Evolutionary conservation across 2,797 vertebrate genomes (phyloP), one percentile per base, ranked within the genome.

Genomic region (Spondyliosoma cantharus): DNA sequence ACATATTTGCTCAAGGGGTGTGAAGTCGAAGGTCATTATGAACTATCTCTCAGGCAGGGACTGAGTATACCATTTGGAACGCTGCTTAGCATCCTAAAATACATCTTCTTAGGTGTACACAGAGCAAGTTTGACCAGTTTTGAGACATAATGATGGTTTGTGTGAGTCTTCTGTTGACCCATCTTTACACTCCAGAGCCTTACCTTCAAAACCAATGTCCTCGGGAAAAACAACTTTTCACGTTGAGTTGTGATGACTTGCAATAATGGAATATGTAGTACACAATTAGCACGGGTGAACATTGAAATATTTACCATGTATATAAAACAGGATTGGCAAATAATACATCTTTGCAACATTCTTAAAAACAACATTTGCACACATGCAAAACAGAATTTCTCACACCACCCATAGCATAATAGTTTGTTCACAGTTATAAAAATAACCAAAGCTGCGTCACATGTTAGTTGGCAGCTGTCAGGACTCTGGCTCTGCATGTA

Each of bases 391-490:
- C 24, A 27, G 12, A 32, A 50, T 67, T 69, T 72, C 46, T 68
- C 25, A 58, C 53, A 67, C 43, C 32, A 69, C 0, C 29, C 52
- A 17, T 77, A 65, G 60, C 45, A 63, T 76, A 80, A 83, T 78
- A 58, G 61, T 82, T 85, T 82, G 59, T 84, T 80, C 58, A 60
- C 20, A 1, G 57, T 24, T 37, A 43, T 84, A 76, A 86, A 89
- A 86, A 88, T 81, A 79, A 60, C 68, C 49, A 52, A 25, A 54
- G 9, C 42, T 58, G 68, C 74, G 69, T 87, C 81, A 58, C 64
- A 71, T 76, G 66, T 74, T 84, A 72, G 54, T 64, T 80, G 67
- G 65, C 83, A 88, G 89, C 81, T 87, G 82, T 84, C 76, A 70
- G 76, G 73, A 78, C 68, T 29, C 50, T 65, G 84, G 82, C 63